phyloP scores from a whole-genome alignment of 1,140 invertebrate genomes.

The Brachystomella parvula region DNA sequence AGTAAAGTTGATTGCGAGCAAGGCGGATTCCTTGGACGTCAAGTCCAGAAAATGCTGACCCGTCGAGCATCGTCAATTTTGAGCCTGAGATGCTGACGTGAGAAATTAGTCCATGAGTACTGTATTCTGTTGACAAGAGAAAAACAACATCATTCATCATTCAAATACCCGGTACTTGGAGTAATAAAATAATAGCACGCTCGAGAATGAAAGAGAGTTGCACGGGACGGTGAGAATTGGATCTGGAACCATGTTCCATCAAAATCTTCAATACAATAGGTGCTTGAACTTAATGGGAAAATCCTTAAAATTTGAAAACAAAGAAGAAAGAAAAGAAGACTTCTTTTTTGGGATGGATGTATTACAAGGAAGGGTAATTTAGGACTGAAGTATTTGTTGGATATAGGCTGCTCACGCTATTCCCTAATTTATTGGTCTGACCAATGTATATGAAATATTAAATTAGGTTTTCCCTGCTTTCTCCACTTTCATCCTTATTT shows the following conservation, averaged over 20 bases:
- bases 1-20: constrained; percentile 35
- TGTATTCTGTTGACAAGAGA: constrained; percentile 36
- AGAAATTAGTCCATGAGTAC: constrained; percentile 37
- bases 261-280: neutral
- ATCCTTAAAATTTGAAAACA: too few relatives aligned
- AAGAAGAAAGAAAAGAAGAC: too few relatives aligned
- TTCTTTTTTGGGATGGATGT: too few relatives aligned
- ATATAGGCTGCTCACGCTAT: neutral
- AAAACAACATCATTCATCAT: neutral
- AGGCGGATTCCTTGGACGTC: constrained; percentile 37
- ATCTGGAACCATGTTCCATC: neutral
- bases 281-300: neutral
- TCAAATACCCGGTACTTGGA: neutral
- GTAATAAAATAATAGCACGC: neutral
- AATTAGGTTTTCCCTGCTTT: neutral
- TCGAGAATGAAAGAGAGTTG: neutral
- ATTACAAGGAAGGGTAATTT: too few relatives aligned
- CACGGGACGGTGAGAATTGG: neutral
- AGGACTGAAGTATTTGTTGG: neutral
- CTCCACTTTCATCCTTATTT: neutral
- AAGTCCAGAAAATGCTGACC: constrained; percentile 35
- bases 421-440: neutral
- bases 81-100: constrained; percentile 36
- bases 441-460: neutral
- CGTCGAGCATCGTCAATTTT: constrained; percentile 34